phyloP scores from a whole-genome alignment of 2,797 vertebrate genomes.

The Mormyrops attenuatus region DNA sequence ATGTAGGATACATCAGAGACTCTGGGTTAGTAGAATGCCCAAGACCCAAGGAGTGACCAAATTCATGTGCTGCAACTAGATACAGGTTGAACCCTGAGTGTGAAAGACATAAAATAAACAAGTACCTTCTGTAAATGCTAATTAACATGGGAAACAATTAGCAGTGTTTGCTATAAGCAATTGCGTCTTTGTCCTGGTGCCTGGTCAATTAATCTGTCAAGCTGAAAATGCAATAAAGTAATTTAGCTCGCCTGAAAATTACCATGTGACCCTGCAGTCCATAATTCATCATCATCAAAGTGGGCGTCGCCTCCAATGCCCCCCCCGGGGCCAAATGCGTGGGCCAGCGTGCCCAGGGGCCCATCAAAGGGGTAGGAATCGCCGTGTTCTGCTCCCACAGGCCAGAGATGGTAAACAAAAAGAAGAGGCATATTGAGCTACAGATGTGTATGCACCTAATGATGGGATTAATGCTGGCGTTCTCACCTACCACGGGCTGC shows the following conservation, averaged over 20 bases:
- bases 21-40: conserved; percentile 64
- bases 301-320: conserved; percentile 66
- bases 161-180: neutral
- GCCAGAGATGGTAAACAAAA: neutral
- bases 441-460: neutral
- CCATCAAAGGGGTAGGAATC: conserved; percentile 70
- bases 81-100: conserved; percentile 63
- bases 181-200: neutral
- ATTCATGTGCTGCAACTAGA: conserved; percentile 68
- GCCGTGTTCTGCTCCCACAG: conserved; percentile 51
- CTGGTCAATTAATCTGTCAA: neutral
- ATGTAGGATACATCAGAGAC: conserved; percentile 71
- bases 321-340: conserved; percentile 61
- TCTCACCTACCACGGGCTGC: conserved; percentile 49
- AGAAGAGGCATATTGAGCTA: neutral
- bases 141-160: neutral
- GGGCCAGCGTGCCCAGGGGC: conserved; percentile 63
- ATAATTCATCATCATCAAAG: conserved; percentile 67
- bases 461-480: neutral
- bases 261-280: conserved; percentile 58
- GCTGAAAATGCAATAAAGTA: neutral
- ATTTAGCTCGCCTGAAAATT: neutral
- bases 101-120: neutral
- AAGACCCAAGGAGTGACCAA: conserved; percentile 73
- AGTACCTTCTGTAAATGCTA: neutral